A percentile compares a stretch with the other conserved stretches of the same genome.
phyloP scores from a whole-genome alignment of 2,888 invertebrate species.

The Punctoribates punctum region DNA sequence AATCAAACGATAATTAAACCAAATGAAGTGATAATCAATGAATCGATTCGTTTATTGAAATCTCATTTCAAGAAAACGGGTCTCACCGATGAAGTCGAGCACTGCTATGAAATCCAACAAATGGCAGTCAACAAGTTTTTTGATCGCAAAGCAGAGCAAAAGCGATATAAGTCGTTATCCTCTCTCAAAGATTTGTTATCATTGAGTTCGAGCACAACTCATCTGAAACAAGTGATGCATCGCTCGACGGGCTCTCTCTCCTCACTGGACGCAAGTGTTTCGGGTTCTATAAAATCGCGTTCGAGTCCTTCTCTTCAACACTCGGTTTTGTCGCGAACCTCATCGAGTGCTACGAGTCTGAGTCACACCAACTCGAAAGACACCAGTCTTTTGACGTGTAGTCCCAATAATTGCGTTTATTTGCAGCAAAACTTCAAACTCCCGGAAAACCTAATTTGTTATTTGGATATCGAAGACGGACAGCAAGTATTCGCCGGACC shows the following conservation, averaged over 20 bases:
- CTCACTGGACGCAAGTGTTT: not conserved
- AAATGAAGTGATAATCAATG: conserved; percentile 15
- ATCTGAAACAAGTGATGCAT: not conserved
- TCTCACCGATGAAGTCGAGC: not conserved
- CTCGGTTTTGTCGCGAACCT: not conserved
- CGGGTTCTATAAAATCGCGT: not conserved
- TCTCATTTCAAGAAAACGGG: not conserved
- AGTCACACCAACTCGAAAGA: not conserved
- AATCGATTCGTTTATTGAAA: conserved; percentile 27
- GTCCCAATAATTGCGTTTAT: not conserved
- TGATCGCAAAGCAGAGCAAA: not conserved
- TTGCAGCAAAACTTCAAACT: conserved; percentile 4
- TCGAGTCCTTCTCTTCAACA: conserved; percentile 9
- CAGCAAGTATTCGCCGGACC: conserved; percentile 15
- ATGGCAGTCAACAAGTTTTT: not conserved
- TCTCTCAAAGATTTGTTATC: not conserved
- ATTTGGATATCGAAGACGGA: conserved; percentile 16
- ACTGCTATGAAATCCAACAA: not conserved
- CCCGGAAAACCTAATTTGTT: conserved; percentile 18
- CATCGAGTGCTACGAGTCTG: conserved; percentile 17
- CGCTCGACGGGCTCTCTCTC: not conserved
- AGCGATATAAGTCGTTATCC: not conserved
- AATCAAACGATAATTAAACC: not conserved
- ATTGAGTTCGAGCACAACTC: not conserved
- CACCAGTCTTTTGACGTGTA: not conserved